Evolutionary conservation across 1,140 invertebrate species (phyloP).

Genomic region (Orussus abietinus): DNA sequence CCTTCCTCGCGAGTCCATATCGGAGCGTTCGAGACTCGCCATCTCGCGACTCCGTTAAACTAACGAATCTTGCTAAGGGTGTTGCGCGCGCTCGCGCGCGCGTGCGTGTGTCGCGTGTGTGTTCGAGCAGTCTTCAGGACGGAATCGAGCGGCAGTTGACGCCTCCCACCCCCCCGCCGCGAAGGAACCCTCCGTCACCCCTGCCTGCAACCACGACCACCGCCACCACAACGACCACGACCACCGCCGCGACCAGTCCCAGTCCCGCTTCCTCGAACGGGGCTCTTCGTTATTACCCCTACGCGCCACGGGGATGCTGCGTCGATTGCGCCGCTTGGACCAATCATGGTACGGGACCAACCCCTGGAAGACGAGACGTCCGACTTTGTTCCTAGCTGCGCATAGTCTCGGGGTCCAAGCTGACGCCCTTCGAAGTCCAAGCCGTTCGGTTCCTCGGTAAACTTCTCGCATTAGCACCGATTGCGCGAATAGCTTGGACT

Average conservation of each 20-base stretch:
- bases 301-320: constrained; percentile 45
- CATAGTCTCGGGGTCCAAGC: too few species aligned
- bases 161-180: constrained; percentile 51
- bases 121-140: constrained; percentile 54
- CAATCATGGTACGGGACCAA: constrained; percentile 47
- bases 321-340: constrained; percentile 48
- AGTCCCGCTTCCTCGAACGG: constrained; percentile 10
- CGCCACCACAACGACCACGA: constrained; percentile 15
- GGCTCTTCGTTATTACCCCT: constrained; percentile 39
- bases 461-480: too few species aligned
- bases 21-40: neutral
- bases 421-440: too few species aligned
- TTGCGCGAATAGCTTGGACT: too few species aligned
- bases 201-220: constrained; percentile 19
- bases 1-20: neutral
- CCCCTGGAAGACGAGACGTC: too few species aligned
- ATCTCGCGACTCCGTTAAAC: neutral
- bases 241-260: constrained; percentile 17
- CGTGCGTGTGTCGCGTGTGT: constrained; percentile 1
- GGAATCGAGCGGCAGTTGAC: constrained; percentile 55
- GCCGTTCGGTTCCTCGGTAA: too few species aligned
- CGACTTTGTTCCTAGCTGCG: too few species aligned
- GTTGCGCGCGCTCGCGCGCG: constrained; percentile 10
- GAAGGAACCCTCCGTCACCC: constrained; percentile 35
- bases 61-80: constrained; percentile 1